These are phyloP conservation scores for Drosophila seguyi DNA, from an alignment of 1,140 invertebrate species.

Conservation along the genomic window DNA sequence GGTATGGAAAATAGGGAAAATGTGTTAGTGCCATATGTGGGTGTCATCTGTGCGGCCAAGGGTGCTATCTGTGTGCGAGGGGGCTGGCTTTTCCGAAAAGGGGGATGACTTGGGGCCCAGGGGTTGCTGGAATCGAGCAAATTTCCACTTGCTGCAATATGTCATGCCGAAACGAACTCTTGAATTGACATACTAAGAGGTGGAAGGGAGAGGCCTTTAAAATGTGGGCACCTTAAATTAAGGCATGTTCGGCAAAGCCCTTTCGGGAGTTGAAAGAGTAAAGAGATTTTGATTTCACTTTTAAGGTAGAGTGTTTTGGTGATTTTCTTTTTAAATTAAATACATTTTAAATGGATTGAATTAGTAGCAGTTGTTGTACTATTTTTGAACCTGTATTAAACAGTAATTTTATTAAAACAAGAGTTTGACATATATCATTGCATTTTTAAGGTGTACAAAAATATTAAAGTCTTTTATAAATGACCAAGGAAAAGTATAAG, in stretches of 20 bases:
- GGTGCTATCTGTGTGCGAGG: constrained; percentile 23
- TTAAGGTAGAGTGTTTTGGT: no score
- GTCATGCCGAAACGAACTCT: constrained; percentile 36
- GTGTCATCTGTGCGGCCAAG: constrained; percentile 59
- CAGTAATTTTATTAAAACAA: not conserved
- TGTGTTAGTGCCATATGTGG: constrained; percentile 78
- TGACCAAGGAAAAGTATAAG: no score
- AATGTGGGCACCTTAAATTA: constrained; percentile 27
- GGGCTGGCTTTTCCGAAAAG: not conserved
- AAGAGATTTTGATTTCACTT: not conserved
- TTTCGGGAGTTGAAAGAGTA: not conserved
- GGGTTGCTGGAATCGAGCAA: constrained; percentile 47
- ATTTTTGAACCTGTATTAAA: no score
- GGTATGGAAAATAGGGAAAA: constrained; percentile 8
- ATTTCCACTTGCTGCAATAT: constrained; percentile 63
- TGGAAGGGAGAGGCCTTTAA: constrained; percentile 51
- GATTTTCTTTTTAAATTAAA: not conserved
- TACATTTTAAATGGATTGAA: not conserved
- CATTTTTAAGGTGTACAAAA: no score
- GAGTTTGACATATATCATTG: no score
- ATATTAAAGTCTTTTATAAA: no score
- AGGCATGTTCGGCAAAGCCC: not conserved
- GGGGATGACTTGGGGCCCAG: constrained; percentile 28
- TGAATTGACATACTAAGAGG: constrained; percentile 75
- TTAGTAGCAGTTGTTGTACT: no score